phyloP scores from a whole-genome alignment of 2,113 vertebrate species.

The Stomatorhinus ivindoensis region DNA sequence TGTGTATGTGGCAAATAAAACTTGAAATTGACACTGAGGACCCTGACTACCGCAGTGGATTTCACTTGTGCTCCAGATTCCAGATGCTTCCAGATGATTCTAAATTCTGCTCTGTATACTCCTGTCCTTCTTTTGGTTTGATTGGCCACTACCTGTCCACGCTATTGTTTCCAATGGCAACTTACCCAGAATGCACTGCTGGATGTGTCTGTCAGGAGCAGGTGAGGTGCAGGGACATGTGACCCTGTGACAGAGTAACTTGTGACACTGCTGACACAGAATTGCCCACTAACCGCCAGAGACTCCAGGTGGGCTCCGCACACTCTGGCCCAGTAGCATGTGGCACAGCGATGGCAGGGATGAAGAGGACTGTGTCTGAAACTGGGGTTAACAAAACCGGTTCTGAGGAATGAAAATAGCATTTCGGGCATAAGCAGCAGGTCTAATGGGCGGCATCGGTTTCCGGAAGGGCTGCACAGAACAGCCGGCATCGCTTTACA shows the following conservation, averaged over 20 bases:
- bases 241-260: not conserved
- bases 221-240: not conserved
- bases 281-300: not conserved
- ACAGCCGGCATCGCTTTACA: not conserved
- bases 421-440: not conserved
- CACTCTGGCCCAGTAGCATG: not conserved
- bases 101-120: not conserved
- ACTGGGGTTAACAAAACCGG: not conserved
- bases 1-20: too few relatives aligned
- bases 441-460: not conserved
- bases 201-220: not conserved
- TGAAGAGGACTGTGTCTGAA: not conserved
- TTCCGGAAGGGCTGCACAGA: not conserved
- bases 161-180: not conserved
- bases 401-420: not conserved
- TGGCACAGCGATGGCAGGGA: not conserved
- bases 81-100: not conserved
- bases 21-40: too few relatives aligned
- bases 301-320: not conserved
- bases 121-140: not conserved
- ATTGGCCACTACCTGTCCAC: not conserved
- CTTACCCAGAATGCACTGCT: not conserved
- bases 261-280: not conserved
- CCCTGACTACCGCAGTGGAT: too few relatives aligned
- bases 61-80: too few relatives aligned